Percentiles rank a stretch among this genome's conserved stretches.
These are phyloP conservation scores for Rhopalosiphum nymphaeae DNA, from an alignment of 2,888 invertebrate species.

Conservation along the genomic window DNA sequence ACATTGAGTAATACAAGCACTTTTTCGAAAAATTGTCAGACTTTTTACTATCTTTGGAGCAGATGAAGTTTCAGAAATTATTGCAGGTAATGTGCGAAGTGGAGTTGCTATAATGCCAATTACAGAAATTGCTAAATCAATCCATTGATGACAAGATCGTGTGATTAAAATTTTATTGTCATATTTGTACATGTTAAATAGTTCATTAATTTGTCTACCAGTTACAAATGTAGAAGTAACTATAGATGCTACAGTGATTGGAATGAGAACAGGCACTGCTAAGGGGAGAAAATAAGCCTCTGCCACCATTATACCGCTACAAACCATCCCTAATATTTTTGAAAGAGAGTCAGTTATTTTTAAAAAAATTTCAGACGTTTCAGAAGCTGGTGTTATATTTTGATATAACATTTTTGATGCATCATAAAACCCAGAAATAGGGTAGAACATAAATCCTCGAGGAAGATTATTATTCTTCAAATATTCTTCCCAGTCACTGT, in stretches of 20 bases:
- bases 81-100: accelerated
- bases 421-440: neutral
- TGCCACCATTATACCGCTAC: accelerated
- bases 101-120: neutral
- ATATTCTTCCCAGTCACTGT: neutral
- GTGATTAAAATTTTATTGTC: accelerated
- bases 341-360: accelerated
- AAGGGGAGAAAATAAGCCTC: neutral
- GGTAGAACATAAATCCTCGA: neutral
- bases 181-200: neutral
- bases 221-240: accelerated
- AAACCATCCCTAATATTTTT: accelerated
- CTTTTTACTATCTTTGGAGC: accelerated
- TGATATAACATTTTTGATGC: neutral
- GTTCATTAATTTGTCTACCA: neutral
- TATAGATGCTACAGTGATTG: accelerated
- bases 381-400: neutral
- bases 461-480: neutral
- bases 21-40: neutral
- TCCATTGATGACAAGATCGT: accelerated
- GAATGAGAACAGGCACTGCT: neutral
- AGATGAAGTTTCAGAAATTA: neutral
- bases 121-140: neutral
- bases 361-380: neutral
- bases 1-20: neutral